Conservation (phyloP, 2,113 vertebrate genomes). For the Sinocyclocheilus anshuiensis region DNA sequence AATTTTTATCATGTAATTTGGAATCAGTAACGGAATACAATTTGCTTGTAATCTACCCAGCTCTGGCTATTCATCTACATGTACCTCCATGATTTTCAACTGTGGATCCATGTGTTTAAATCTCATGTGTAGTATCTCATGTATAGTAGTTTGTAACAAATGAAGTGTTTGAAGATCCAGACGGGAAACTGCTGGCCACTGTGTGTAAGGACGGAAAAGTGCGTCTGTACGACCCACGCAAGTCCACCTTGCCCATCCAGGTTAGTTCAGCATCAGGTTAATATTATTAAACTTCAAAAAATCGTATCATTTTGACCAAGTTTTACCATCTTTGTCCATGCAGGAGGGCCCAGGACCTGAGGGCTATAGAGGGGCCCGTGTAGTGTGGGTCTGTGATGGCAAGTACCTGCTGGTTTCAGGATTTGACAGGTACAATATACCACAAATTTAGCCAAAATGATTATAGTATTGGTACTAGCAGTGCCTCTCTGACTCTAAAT, state of each 20-base stretch:
- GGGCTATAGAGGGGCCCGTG: constrained; percentile 87
- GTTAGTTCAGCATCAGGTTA: constrained; percentile 64
- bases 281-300: background rate
- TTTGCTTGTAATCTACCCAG: too few species aligned
- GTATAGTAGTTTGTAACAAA: background rate
- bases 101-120: too few species aligned
- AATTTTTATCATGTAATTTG: too few species aligned
- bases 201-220: constrained; percentile 88
- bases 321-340: background rate
- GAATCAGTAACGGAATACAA: too few species aligned
- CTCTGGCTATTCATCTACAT: too few species aligned
- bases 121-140: too few species aligned
- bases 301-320: background rate
- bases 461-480: background rate
- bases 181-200: constrained; percentile 86
- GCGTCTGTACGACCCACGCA: constrained; percentile 86
- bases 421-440: constrained; percentile 84
- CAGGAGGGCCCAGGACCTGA: constrained; percentile 91
- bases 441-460: background rate
- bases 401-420: constrained; percentile 87
- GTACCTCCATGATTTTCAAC: too few species aligned
- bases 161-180: constrained; percentile 55
- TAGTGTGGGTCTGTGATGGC: constrained; percentile 89
- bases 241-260: constrained; percentile 77
- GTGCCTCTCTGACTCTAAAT: background rate